Conservation (phyloP, 53 echinoderm and acorn worm genomes). For the Pentamera pediparva region DNA sequence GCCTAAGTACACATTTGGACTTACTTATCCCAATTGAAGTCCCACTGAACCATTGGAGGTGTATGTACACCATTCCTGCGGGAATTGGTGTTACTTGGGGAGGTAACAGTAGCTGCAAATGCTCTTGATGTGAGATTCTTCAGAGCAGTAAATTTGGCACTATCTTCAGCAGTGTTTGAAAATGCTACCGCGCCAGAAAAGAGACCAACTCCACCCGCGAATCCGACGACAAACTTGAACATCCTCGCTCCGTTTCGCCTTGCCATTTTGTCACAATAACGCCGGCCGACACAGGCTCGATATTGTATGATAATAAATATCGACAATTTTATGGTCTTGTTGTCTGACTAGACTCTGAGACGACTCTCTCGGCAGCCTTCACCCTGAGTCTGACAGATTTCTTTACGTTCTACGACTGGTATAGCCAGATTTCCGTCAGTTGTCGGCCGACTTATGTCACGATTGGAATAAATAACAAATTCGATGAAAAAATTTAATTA, state of each 20-base stretch:
- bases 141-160: neutral
- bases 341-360: too few species aligned
- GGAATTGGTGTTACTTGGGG: constrained; percentile 4
- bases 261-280: too few species aligned
- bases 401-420: too few species aligned
- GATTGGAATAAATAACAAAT: too few species aligned
- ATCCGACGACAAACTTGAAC: constrained; percentile 47
- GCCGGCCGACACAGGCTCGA: too few species aligned
- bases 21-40: constrained; percentile 91
- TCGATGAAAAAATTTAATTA: too few species aligned
- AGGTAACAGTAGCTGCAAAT: constrained; percentile 23
- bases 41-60: constrained; percentile 71
- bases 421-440: too few species aligned
- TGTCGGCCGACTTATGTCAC: too few species aligned
- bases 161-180: neutral
- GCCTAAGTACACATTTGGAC: neutral
- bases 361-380: too few species aligned
- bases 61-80: constrained; percentile 36
- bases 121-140: neutral
- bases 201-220: constrained; percentile 52
- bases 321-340: too few species aligned
- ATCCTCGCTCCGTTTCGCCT: neutral
- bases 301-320: too few species aligned
- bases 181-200: constrained; percentile 27
- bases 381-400: too few species aligned